Percentiles rank a stretch among this genome's conserved stretches.
Conservation (phyloP, 2,888 invertebrate species). For the Clepsis dumicolana region DNA sequence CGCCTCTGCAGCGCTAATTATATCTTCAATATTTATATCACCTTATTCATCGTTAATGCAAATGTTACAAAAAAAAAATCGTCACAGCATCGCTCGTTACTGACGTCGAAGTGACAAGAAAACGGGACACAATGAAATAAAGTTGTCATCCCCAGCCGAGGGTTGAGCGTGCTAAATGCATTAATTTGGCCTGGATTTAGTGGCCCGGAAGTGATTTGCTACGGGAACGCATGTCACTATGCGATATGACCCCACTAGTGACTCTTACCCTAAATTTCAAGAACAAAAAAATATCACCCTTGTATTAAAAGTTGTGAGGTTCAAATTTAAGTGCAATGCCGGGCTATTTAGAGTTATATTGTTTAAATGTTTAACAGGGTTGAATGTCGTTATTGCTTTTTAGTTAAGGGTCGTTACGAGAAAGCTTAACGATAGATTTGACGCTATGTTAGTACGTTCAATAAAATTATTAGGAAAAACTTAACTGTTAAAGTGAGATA, state of each 20-base stretch:
- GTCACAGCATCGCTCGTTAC: slow-evolving; percentile 56
- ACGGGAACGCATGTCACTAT: slow-evolving; percentile 81
- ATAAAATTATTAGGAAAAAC: slow-evolving; percentile 43
- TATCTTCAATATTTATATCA: not conserved
- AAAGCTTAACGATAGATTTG: slow-evolving; percentile 63
- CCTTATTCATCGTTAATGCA: slow-evolving; percentile 18
- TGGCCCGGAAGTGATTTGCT: slow-evolving; percentile 86
- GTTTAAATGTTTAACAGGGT: slow-evolving; percentile 66
- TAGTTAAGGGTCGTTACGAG: slow-evolving; percentile 70
- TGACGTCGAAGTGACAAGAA: slow-evolving; percentile 81
- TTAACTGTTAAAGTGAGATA: slow-evolving; percentile 26
- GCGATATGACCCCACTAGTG: slow-evolving; percentile 79
- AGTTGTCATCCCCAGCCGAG: slow-evolving; percentile 84
- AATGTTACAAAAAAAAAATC: slow-evolving; percentile 29
- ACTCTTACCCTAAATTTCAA: slow-evolving; percentile 65
- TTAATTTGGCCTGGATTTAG: slow-evolving; percentile 86
- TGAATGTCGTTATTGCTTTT: slow-evolving; percentile 66
- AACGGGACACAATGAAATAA: slow-evolving; percentile 83
- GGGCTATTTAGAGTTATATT: slow-evolving; percentile 56
- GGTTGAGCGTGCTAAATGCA: slow-evolving; percentile 85
- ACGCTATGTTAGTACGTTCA: slow-evolving; percentile 50
- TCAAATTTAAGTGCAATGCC: slow-evolving; percentile 52
- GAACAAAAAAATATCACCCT: slow-evolving; percentile 63
- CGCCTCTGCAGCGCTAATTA: not conserved
- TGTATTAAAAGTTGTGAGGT: slow-evolving; percentile 53